Evolutionary conservation across 1,140 invertebrate species (phyloP).

Genomic region (Musca domestica): DNA sequence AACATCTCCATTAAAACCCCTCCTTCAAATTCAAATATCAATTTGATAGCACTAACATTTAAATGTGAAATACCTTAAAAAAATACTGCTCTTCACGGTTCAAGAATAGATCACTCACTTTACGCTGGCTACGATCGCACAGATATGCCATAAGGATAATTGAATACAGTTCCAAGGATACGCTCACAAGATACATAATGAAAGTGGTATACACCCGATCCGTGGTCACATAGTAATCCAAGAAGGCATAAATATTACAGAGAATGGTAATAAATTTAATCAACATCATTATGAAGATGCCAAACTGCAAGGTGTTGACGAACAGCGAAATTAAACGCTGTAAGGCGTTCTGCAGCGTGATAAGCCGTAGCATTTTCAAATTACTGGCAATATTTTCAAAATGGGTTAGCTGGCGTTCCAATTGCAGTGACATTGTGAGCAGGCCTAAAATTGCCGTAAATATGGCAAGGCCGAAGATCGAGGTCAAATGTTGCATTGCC

Average conservation of each 20-base stretch:
- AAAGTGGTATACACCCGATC: neutral
- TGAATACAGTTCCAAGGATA: neutral
- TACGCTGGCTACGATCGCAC: neutral
- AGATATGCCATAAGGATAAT: neutral
- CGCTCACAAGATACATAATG: neutral
- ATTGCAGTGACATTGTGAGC: neutral
- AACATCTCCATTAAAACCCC: neutral
- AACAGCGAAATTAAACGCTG: neutral
- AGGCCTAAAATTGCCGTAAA: neutral
- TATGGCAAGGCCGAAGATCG: neutral
- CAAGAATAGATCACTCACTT: neutral
- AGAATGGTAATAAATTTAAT: conserved; percentile 2
- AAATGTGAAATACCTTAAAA: conserved; percentile 8
- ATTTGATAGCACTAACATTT: conserved; percentile 11
- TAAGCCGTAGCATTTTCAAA: neutral
- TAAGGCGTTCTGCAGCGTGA: neutral
- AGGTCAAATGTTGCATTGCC: neutral
- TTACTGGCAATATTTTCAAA: neutral
- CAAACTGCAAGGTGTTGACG: neutral
- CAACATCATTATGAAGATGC: conserved; percentile 6
- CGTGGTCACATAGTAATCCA: conserved; percentile 7
- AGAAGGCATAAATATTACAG: conserved; percentile 2
- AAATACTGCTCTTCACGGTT: conserved; percentile 7
- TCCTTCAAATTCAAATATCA: neutral
- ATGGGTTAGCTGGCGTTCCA: neutral